Evolutionary conservation across 1,140 invertebrate genomes (phyloP), one percentile per base, ranked within the genome.

Genomic region (Rhopalosiphum maidis): DNA sequence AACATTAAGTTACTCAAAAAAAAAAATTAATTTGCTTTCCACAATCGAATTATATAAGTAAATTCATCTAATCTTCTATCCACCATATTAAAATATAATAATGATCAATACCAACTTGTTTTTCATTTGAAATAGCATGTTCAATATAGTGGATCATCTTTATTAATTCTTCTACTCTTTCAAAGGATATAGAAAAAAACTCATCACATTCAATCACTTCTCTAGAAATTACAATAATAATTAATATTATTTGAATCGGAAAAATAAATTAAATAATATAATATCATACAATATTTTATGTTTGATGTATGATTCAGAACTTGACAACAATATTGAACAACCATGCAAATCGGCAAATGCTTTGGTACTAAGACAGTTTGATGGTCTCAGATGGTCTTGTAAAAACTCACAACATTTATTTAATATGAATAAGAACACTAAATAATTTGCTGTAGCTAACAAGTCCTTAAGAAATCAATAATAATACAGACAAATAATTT

Each of bases 301-400:
- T 96, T 99, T 98, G 87, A 98, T 98, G 95, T 98, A 99, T 93
- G 96, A 96, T 94, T 98, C 97, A 18, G 98, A 98, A 95, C 97
- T 97, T 86, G 96, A 96, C 5, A 98, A 95, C 18, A 99, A 96
- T 94, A 99, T 98, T 68, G 97, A 95, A 96, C 98, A 99, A 43
- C 98, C 97, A 96, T 99, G 98, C 51, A 99, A 96, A 95, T 99
- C 98, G 51, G 98, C 98, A 96, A 99, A 99, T 91, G 98, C 98
- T 94, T 98, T 96, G 94, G 99, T 99, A 93, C 99, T 99, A 90
- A 99, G 96, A 96, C 98, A 99, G 96, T 99, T 99, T 93, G 98
- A 98, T 21, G 98, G 98, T 95, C 99, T 98, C 85, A 99, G 96
- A 95, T 99, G 98, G 41, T 97, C 96, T 95, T 98, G 97, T 82